These are phyloP conservation scores for Gnathonemus echidnorhynchus DNA, from an alignment of 2,113 vertebrate species.

Conservation along the genomic window DNA sequence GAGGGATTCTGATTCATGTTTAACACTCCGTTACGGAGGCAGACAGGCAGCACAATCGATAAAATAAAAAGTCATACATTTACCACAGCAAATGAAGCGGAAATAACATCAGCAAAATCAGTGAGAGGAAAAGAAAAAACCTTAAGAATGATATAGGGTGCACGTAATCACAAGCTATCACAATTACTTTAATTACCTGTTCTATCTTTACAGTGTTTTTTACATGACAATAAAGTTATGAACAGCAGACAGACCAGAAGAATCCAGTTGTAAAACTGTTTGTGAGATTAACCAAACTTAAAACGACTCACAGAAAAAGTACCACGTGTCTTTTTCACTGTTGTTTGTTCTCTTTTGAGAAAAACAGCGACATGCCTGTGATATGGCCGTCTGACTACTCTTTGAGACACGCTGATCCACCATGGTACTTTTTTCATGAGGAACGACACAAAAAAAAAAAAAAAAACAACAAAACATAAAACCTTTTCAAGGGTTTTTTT, in stretches of 20 bases:
- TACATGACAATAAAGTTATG: conserved; percentile 56
- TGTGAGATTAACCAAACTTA: conserved; percentile 25
- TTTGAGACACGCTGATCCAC: conserved; percentile 17
- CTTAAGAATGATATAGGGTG: conserved; percentile 47
- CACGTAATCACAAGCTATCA: conserved; percentile 52
- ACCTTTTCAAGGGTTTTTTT: conserved; percentile 32
- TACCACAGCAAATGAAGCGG: conserved; percentile 9
- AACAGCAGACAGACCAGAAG: conserved; percentile 48
- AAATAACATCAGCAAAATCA: conserved; percentile 37
- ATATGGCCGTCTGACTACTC: not conserved
- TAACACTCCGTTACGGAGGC: conserved; percentile 23
- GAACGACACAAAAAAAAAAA: conserved; percentile 22
- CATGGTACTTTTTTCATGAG: conserved; percentile 57
- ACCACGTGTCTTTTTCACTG: conserved; percentile 32
- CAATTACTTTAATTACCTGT: conserved; percentile 57
- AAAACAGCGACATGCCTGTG: not conserved
- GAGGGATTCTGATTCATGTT: conserved; percentile 17
- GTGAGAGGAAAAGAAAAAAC: conserved; percentile 47
- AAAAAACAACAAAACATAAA: conserved; percentile 31
- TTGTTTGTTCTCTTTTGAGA: not conserved
- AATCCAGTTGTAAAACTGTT: conserved; percentile 41
- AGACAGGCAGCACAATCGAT: conserved; percentile 34
- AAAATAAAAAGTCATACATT: conserved; percentile 24
- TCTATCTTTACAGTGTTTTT: conserved; percentile 53
- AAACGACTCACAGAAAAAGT: conserved; percentile 50